These are phyloP conservation scores for Pteropus rufus DNA, from an alignment of 2,797 vertebrate genomes.

Conservation along the genomic window DNA sequence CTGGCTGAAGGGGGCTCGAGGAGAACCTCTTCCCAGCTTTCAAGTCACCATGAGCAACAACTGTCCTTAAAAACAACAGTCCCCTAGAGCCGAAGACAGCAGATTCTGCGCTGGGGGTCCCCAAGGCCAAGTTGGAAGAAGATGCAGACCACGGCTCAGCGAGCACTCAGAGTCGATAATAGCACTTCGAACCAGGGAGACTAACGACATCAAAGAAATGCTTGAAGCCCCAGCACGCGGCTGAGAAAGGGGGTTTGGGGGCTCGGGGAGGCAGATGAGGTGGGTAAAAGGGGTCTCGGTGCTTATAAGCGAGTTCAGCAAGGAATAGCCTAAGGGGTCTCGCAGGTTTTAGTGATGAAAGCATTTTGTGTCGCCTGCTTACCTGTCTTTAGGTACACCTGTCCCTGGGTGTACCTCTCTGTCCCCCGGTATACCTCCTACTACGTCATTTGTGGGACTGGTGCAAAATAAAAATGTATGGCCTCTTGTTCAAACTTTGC, in stretches of 20 bases:
- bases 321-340: neutral
- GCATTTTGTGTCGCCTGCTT: neutral
- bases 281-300: rapidly evolving
- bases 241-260: neutral
- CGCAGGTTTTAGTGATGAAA: neutral
- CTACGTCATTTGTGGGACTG: rapidly evolving
- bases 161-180: neutral
- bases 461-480: neutral
- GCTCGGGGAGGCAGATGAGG: neutral
- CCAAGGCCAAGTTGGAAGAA: neutral
- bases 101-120: neutral
- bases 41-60: neutral
- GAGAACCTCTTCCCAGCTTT: neutral
- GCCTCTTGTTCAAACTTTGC: neutral
- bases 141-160: neutral
- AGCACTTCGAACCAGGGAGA: neutral
- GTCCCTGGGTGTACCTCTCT: too few species aligned
- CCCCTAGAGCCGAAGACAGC: neutral
- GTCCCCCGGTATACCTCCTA: too few species aligned
- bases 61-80: neutral
- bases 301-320: rapidly evolving
- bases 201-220: neutral
- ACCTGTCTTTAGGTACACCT: neutral
- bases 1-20: neutral
- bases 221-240: neutral